Evolutionary conservation across 2,113 vertebrate species (phyloP), one percentile per base, ranked within the genome.

Genomic region (Apaloderma vittatum): DNA sequence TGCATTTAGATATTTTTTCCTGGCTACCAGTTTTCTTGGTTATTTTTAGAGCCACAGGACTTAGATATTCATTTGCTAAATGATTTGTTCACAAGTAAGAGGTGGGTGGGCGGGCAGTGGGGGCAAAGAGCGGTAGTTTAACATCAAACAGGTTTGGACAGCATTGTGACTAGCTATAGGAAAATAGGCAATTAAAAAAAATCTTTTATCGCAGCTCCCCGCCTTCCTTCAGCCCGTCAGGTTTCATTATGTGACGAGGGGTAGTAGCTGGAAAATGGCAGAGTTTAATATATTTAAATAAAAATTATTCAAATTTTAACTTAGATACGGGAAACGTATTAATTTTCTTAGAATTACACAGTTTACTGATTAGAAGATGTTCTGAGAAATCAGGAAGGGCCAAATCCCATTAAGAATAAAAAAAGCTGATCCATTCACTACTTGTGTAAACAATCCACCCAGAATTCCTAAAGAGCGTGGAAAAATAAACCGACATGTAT

Each of bases 381-480:
- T 30, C 59, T 49, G 70, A 40, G 59, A 73, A 49, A 66, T 71
- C 88, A 94, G 46, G 55, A 95, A 34, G 7, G 24, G 51, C 46
- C 58, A 71, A 71, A 58, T 70, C 13, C 67, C 43, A 80, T 66
- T 55, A 86, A 36, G 36, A 51, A 65, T 54, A 68, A 68, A 94
- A 94, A 81, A 63, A 78, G 23, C 40, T 73, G 34, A 15, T 66
- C 90, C 70, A 76, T 88, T 96, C 95, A 86, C 70, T 71, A n/a
- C 46, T 66, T 17, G 5, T 13, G 23, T 62, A 85, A 92, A 74
- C 32, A 76, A 29, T 20, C 48, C 67, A 55, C 15, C 18, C 34
- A 30, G 40, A 91, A 55, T 76, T 95, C 81, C 71, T 70, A 43
- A 96, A 80, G 77, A 72, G 30, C 62, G 11, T 12, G 9, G 45